A percentile compares a stretch with the other conserved stretches of the same genome.
Conservation (phyloP, 2,888 invertebrate genomes). For the Oscheius myriophilus region DNA sequence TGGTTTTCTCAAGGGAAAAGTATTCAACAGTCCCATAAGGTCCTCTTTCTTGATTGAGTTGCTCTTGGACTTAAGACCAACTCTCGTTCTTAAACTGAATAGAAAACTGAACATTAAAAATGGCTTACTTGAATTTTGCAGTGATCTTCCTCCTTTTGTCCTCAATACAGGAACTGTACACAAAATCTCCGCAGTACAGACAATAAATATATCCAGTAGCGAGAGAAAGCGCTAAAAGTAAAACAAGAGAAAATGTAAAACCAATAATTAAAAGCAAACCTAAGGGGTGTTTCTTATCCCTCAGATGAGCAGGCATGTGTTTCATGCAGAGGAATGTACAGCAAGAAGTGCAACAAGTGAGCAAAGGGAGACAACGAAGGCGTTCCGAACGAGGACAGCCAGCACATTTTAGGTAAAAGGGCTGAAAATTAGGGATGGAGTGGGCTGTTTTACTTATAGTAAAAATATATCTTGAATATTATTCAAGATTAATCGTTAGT, state of each 20-base stretch:
- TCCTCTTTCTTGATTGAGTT: too few species aligned
- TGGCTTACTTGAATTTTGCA: too few species aligned
- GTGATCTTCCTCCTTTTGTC: slow-evolving; percentile 76
- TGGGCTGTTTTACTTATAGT: too few species aligned
- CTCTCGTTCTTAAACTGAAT: too few species aligned
- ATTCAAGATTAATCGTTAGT: too few species aligned
- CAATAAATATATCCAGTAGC: slow-evolving; percentile 78
- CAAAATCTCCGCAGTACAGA: slow-evolving; percentile 88
- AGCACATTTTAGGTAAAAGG: not conserved
- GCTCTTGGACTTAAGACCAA: too few species aligned
- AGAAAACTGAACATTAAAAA: too few species aligned
- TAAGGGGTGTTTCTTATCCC: not conserved
- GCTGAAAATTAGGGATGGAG: not conserved
- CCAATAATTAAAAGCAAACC: not conserved
- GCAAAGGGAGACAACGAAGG: not conserved
- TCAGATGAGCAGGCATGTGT: not conserved
- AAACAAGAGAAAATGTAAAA: not conserved
- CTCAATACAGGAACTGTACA: slow-evolving; percentile 83
- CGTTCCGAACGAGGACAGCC: not conserved
- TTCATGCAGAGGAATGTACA: not conserved
- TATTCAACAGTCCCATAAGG: too few species aligned
- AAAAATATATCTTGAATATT: too few species aligned
- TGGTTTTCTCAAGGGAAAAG: too few species aligned
- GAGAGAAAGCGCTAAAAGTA: slow-evolving; percentile 42
- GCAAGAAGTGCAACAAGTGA: not conserved